Base-by-base conservation (phyloP, 2,888 invertebrate genomes). In the Sinodicranocentrus sp. region DNA sequence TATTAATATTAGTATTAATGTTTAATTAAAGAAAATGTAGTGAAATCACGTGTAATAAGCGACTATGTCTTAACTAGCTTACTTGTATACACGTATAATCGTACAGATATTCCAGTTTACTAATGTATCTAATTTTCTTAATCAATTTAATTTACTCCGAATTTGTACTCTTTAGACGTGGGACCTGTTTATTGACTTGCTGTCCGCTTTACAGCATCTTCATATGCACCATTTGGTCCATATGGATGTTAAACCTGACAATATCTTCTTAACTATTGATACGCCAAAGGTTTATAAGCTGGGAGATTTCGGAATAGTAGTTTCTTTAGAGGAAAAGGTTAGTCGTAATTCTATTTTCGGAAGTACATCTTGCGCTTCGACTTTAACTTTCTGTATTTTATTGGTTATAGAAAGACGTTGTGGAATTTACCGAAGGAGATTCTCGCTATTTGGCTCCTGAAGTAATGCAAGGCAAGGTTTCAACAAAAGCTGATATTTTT, bases 201-300 rank as follows among this genome's bases (percentile, higher is more conserved):
- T 91, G 44, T 90, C 92, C 91, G 95, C 94, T 19, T 90, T 95
- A 1, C 92, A 94, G 88, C 94, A 94, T 89, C 90, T 95, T 23
- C 95, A 95, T 89, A 92, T 92, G 84, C 92, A 93, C 70, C 92
- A 93, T 89, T 91, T 95, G 43, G 92, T 95, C 43, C 95, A 95
- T 90, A 91, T 95, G 90, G 95, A 95, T 90, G 94, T 95, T 44
- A 95, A 95, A 90, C 93, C 95, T 59, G 95, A 94, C 71, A 95
- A 95, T 90, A 94, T 95, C 68, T 92, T 95, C 89, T 92, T 95
- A 78, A 92, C 93, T 5, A 91, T 92, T 83, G 92, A 93, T 89
- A 92, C 93, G 25, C 89, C 91, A 17, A 90, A 90, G n/a, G 77
- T 87, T 2, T 95, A 94, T 90, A 95, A 95, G 90, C 91, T 95